Evolutionary conservation across 2,797 vertebrate genomes (phyloP).

Genomic region (Centroberyx gerrardi): DNA sequence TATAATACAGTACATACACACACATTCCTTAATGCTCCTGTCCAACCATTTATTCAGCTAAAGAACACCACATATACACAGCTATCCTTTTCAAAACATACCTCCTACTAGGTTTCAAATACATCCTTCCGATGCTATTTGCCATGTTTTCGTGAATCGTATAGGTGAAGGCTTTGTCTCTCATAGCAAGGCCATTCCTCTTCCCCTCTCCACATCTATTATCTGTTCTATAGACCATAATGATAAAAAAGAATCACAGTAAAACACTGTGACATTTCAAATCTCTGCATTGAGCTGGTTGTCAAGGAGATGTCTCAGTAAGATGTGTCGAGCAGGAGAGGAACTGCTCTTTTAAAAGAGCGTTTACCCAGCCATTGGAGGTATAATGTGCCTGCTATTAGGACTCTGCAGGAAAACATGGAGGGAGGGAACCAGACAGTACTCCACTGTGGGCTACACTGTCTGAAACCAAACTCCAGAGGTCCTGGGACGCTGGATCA

Average conservation of each 20-base stretch:
- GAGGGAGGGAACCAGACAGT: conserved; percentile 45
- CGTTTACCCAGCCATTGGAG: conserved; percentile 69
- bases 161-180: conserved; percentile 22
- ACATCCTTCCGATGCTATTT: conserved; percentile 28
- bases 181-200: conserved; percentile 40
- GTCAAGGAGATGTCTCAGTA: conserved; percentile 80
- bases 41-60: not conserved
- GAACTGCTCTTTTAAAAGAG: conserved; percentile 75
- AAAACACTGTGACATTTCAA: conserved; percentile 81
- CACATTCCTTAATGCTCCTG: conserved; percentile 34
- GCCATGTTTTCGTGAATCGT: conserved; percentile 30
- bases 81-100: conserved; percentile 4
- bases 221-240: conserved; percentile 66
- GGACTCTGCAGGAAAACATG: conserved; percentile 68
- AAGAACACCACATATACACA: conserved; percentile 1
- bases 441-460: conserved; percentile 8
- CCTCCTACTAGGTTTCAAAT: conserved; percentile 4
- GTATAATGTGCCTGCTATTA: conserved; percentile 73
- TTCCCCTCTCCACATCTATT: conserved; percentile 56
- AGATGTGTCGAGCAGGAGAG: conserved; percentile 68
- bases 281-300: conserved; percentile 77
- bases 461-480: conserved; percentile 31
- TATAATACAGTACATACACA: not conserved
- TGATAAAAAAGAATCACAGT: conserved; percentile 76
- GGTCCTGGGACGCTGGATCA: conserved; percentile 48